Evolutionary conservation across 2,797 vertebrate species (phyloP).

Genomic region (Hemibagrus guttatus): DNA sequence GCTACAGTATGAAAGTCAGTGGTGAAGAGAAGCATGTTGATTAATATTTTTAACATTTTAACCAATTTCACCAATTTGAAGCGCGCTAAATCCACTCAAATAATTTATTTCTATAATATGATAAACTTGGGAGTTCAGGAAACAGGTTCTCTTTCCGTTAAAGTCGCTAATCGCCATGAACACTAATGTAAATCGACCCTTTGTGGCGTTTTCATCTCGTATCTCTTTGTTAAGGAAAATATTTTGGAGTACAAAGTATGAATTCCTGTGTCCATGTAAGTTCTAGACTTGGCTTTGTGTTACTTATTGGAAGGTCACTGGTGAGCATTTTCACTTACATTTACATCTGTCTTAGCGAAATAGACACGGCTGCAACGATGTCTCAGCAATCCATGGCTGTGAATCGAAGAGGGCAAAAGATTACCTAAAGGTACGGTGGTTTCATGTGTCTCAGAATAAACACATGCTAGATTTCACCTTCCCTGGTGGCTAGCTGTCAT

Average conservation of each 20-base stretch:
- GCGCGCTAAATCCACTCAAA: neutral
- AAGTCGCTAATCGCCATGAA: neutral
- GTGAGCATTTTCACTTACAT: neutral
- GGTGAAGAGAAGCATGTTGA: neutral
- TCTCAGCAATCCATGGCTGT: neutral
- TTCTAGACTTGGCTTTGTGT: neutral
- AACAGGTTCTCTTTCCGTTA: neutral
- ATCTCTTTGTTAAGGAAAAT: neutral
- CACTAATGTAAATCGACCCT: too few species aligned
- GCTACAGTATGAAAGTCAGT: neutral
- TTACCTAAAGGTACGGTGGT: neutral
- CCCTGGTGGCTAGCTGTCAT: neutral
- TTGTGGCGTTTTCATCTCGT: neutral
- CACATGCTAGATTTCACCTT: slow-evolving; percentile 33
- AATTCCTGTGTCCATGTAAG: neutral
- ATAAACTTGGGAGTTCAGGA: neutral
- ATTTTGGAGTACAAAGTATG: neutral
- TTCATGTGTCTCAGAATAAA: slow-evolving; percentile 7
- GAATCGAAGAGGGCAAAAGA: slow-evolving; percentile 1
- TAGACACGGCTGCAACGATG: neutral
- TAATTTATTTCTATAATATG: neutral
- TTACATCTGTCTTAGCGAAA: neutral
- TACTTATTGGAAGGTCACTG: neutral
- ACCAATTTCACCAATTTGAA: neutral
- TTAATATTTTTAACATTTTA: neutral